phyloP scores from a whole-genome alignment of 2,797 vertebrate species.

The Cryptoprocta ferox region DNA sequence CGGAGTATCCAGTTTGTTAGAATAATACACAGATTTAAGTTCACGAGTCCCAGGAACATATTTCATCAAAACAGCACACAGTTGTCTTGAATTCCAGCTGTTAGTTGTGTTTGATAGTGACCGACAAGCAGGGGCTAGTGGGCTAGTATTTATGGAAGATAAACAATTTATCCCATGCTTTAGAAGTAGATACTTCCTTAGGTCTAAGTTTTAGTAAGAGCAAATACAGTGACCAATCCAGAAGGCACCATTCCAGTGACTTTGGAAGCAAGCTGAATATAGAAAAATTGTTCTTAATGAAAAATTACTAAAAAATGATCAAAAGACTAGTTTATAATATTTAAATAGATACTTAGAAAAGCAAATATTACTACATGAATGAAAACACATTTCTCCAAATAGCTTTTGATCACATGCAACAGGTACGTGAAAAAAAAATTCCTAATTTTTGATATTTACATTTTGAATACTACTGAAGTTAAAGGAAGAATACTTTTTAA shows the following conservation, averaged over 20 bases:
- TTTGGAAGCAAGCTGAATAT: constrained; percentile 40
- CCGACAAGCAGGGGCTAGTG: constrained; percentile 59
- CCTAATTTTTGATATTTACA: constrained; percentile 16
- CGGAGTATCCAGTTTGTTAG: constrained; percentile 72
- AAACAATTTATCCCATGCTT: constrained; percentile 59
- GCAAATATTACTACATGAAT: constrained; percentile 1
- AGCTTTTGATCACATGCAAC: constrained; percentile 60
- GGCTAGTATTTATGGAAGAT: constrained; percentile 69
- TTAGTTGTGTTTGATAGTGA: constrained; percentile 66
- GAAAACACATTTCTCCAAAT: constrained; percentile 45
- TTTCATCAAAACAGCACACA: constrained; percentile 69
- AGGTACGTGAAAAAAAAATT: constrained; percentile 61
- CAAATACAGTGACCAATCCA: constrained; percentile 38
- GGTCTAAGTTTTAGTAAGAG: constrained; percentile 57
- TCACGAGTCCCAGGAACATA: constrained; percentile 63
- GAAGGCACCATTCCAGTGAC: constrained; percentile 10
- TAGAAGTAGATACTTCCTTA: constrained; percentile 62
- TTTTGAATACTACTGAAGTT: constrained; percentile 35
- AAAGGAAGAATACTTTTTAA: constrained; percentile 31
- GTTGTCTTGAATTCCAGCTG: constrained; percentile 76
- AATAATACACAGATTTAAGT: constrained; percentile 74
- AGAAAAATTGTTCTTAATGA: constrained; percentile 3
- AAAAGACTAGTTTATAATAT: neutral
- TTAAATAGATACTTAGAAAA: constrained; percentile 35
- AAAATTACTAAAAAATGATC: constrained; percentile 51